Evolutionary conservation across 2,888 invertebrate species (phyloP), one percentile per base, ranked within the genome.

Genomic region (Clepsis dumicolana): DNA sequence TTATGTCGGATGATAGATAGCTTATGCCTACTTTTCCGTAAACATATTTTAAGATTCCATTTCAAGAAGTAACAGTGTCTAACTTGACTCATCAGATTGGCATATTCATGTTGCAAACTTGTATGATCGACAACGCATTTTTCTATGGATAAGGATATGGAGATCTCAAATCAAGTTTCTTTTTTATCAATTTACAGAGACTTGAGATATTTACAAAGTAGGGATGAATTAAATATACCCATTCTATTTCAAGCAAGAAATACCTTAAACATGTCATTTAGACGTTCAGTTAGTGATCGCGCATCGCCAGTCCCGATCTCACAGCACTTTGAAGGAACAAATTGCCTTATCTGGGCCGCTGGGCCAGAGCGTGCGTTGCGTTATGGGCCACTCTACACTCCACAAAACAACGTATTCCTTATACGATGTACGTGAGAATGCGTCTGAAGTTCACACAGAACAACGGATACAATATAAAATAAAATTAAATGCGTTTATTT

Each of bases 331-430:
- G 21, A 44, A 54, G 54, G 29, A 35, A 35, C 63, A 67, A 67
- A 67, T 67, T 67, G 57, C 48, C 24, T 63, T 67, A 67, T 67
- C 27, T 63, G 56, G 63, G 63, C 38, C 50, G 18, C 27, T 63
- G 56, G 63, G 63, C 38, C 50, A 25, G 50, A 24, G 50, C 27
- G 54, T 25, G 41, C 29, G 18, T 24, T 29, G 38, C 21, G 54
- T 21, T 21, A 12, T 48, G 21, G 8, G 18, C 48, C 10, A 10
- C 21, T 21, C 48, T 18, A 29, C 32, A 21, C 4, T 32, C 54
- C 32, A 54, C 54, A 32, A 41, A 10, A 8, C 16, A 44, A 44
- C 7, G 0, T 18, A 2, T 18, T 44, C 16, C 16, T 41, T 41
- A 41, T 41, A 41, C 14, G 14, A 41, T 38, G 50, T 48, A 48